Evolutionary conservation across 1,140 invertebrate genomes (phyloP).

Genomic region (Drosophila arawakana): DNA sequence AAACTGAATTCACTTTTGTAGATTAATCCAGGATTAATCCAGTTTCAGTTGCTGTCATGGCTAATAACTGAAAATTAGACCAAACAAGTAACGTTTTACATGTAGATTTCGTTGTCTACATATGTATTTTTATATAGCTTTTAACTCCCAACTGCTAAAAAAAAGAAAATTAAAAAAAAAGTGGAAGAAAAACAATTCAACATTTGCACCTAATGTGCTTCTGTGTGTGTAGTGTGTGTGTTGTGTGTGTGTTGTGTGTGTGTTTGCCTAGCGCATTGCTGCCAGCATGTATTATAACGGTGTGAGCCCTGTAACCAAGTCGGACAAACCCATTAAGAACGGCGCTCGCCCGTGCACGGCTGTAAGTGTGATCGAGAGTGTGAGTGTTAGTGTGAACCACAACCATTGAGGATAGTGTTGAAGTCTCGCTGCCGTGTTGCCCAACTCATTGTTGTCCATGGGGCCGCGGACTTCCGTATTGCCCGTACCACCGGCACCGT

Average conservation of each 20-base stretch:
- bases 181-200: slow-evolving; percentile 47
- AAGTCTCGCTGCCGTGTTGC: slow-evolving; percentile 48
- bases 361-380: slow-evolving; percentile 4
- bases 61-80: background rate
- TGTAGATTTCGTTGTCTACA: background rate
- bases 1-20: background rate
- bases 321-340: slow-evolving; percentile 75
- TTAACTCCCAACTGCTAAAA: slow-evolving; percentile 22
- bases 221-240: slow-evolving; percentile 32
- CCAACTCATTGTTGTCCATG: slow-evolving; percentile 68
- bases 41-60: background rate
- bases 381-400: slow-evolving; percentile 11
- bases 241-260: slow-evolving; percentile 24
- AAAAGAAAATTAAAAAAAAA: slow-evolving; percentile 13
- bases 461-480: slow-evolving; percentile 62
- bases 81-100: background rate
- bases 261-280: slow-evolving; percentile 36
- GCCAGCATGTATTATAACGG: slow-evolving; percentile 70
- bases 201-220: slow-evolving; percentile 64
- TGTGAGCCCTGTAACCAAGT: slow-evolving; percentile 57
- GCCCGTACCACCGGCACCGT: slow-evolving; percentile 17
- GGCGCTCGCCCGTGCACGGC: slow-evolving; percentile 51
- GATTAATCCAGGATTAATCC: background rate
- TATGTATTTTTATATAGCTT: background rate
- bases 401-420: slow-evolving; percentile 23